phyloP scores from a whole-genome alignment of 1,140 invertebrate genomes.

The Papilio helenus region DNA sequence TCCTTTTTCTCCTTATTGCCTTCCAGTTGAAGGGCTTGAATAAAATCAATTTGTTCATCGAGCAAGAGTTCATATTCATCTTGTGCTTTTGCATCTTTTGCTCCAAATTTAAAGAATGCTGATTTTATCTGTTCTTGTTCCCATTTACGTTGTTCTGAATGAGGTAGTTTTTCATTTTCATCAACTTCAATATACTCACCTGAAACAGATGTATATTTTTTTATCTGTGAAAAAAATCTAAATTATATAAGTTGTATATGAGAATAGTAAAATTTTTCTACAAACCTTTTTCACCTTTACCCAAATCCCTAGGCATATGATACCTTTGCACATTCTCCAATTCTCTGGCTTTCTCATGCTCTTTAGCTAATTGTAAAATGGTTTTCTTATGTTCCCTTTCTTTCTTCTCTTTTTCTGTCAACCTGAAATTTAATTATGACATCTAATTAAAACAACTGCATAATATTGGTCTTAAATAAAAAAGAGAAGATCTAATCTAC shows the following conservation, averaged over 20 bases:
- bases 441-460: conserved; percentile 20
- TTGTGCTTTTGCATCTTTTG: conserved; percentile 90
- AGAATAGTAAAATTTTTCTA: not conserved
- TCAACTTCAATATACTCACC: conserved; percentile 94
- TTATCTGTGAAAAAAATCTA: not conserved
- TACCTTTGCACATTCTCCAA: conserved; percentile 96
- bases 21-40: conserved; percentile 95
- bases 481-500: not conserved
- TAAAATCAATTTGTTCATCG: conserved; percentile 99
- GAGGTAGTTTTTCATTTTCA: conserved; percentile 91
- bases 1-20: conserved; percentile 88
- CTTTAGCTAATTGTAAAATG: conserved; percentile 94
- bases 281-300: conserved; percentile 86
- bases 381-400: conserved; percentile 96
- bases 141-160: conserved; percentile 98
- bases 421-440: conserved; percentile 79
- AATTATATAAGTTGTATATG: not conserved
- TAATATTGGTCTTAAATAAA: not conserved
- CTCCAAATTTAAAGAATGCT: conserved; percentile 96
- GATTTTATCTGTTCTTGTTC: conserved; percentile 98
- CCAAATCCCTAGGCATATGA: conserved; percentile 94
- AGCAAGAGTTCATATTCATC: conserved; percentile 97
- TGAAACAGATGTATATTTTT: conserved; percentile 53
- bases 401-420: conserved; percentile 93
- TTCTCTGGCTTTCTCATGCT: conserved; percentile 97